A percentile compares a stretch with the other conserved stretches of the same genome.
phyloP scores from a whole-genome alignment of 2,113 vertebrate genomes.

The Oxyruncus cristatus region DNA sequence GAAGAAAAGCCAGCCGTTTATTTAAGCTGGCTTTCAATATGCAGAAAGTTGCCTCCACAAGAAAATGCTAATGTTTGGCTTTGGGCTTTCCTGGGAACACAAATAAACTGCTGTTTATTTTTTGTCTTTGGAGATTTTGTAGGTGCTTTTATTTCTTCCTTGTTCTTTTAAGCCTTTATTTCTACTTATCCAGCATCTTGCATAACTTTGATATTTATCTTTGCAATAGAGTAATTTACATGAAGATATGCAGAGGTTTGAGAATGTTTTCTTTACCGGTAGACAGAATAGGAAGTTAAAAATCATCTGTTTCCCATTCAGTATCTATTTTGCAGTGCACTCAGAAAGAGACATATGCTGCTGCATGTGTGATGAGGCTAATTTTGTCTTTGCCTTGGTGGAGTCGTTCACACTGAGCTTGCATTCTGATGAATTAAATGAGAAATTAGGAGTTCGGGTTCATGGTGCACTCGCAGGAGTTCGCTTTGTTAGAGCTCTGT shows the following conservation, averaged over 20 bases:
- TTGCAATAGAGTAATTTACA: background rate
- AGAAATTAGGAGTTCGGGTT: background rate
- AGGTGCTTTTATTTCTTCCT: slow-evolving; percentile 21
- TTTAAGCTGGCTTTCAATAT: slow-evolving; percentile 17
- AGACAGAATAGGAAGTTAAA: slow-evolving; percentile 11
- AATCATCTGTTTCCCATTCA: background rate
- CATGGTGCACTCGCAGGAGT: background rate
- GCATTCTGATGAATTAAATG: background rate
- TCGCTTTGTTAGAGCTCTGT: background rate
- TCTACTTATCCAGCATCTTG: background rate
- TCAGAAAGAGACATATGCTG: slow-evolving; percentile 4
- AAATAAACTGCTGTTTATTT: slow-evolving; percentile 13
- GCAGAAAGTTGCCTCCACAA: slow-evolving; percentile 27
- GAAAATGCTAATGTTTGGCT: slow-evolving; percentile 47
- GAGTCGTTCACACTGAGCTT: background rate
- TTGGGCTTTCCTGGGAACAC: slow-evolving; percentile 38
- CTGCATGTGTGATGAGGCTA: slow-evolving; percentile 25
- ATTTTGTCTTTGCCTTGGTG: slow-evolving; percentile 8
- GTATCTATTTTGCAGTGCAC: background rate
- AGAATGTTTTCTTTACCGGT: background rate
- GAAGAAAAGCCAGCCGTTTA: background rate
- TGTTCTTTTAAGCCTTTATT: slow-evolving; percentile 29
- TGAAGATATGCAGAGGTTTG: background rate
- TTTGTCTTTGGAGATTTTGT: slow-evolving; percentile 14
- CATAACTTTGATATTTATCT: slow-evolving; percentile 39